phyloP scores from a whole-genome alignment of 2,113 vertebrate genomes.

The Nerophis ophidion region DNA sequence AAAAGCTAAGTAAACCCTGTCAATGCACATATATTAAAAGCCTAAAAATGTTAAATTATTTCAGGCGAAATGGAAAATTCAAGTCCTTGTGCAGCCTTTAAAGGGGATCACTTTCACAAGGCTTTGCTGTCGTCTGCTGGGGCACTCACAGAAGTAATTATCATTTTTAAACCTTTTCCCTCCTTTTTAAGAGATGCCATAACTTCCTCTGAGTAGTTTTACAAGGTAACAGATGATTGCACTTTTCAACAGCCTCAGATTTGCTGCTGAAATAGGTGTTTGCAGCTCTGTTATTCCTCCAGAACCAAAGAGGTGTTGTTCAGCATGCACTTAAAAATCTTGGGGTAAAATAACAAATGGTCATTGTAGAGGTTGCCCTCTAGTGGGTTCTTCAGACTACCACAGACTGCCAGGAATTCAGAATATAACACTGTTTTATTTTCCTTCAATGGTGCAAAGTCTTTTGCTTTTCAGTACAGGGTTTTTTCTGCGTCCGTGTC shows the following conservation, averaged over 20 bases:
- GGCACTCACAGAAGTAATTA: not conserved
- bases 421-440: no score
- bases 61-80: constrained; percentile 24
- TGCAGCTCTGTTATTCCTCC: not conserved
- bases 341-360: not conserved
- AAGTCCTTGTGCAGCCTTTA: constrained; percentile 14
- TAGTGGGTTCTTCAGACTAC: no score
- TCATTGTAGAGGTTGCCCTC: no score
- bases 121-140: no score
- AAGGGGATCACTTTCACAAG: constrained; percentile 1
- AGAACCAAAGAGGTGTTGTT: not conserved
- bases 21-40: constrained; percentile 10
- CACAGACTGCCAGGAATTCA: no score
- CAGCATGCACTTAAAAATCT: not conserved
- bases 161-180: constrained; percentile 1
- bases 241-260: constrained; percentile 1
- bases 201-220: not conserved
- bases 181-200: not conserved
- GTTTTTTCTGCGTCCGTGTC: no score
- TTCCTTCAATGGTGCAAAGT: no score
- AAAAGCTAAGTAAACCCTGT: constrained; percentile 15
- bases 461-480: no score
- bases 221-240: not conserved
- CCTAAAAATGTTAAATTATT: constrained; percentile 34
- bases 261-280: not conserved